Evolutionary conservation across 1,140 invertebrate genomes (phyloP), one percentile per base, ranked within the genome.

Genomic region (Lordiphosa stackelbergi): DNA sequence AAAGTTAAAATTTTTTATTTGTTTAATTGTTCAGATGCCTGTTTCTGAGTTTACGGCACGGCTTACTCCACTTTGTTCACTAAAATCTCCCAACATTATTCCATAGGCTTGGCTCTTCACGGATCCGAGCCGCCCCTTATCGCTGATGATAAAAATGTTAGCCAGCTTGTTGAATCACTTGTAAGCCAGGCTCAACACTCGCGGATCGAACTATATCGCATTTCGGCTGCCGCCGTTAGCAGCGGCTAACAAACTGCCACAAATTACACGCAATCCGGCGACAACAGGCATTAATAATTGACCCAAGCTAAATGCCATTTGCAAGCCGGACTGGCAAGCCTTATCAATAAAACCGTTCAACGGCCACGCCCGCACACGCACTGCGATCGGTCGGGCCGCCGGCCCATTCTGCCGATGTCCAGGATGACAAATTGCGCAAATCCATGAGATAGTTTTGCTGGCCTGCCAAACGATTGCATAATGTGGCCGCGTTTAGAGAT

Each of bases 381-480:
- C 72, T 77, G 36, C 13, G 46, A 22, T 41, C 38, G 10, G 22
- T 24, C 52, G 6, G 19, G 4, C 41, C 28, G 37, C 34, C 24
- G 55, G 51, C 58, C 35, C 54, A 61, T 58, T 55, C 47, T 47
- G 55, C 43, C 31, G 45, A 53, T 35, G 49, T 56, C 53, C 71
- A 69, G 77, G 77, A 83, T 83, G 77, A 83, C 77, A 83, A 83
- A 83, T 83, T 83, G 77, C 77, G 77, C 77, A 83, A 83, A 83
- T 77, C 77, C 78, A 83, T 83, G 77, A 83, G 77, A 83, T 83
- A 81, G 78, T 83, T 83, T 77, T 63, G 28, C 55, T 55, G 52
- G 40, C 52, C 69, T 48, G 70, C 61, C 58, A 31, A 48, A 37
- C 62, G 60, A 69, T 83, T 83, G 77, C 77, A 83, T 83, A 83